Evolutionary conservation across 2,888 invertebrate species (phyloP), one percentile per base, ranked within the genome.

Genomic region (Electrophaes corylata): DNA sequence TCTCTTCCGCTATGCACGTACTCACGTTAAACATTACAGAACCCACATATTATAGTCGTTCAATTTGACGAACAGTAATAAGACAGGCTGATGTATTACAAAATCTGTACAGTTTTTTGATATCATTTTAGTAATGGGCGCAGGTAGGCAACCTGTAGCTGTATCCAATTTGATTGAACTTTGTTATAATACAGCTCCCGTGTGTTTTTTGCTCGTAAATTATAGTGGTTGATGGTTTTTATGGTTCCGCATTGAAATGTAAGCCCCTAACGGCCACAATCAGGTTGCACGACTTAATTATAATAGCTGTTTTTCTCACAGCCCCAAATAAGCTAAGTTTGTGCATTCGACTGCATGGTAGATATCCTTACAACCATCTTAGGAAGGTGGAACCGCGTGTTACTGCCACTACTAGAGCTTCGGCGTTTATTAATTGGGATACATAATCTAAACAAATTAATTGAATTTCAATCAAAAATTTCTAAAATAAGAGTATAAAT

Each of bases 131-230:
- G n/a, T 37, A 16, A 37, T 35, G 37, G 43, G 43, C n/a, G 23
- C 37, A 5, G 37, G 33, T 33, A 23, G 6, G 23, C 6, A 47
- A 49, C 55, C 19, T 37, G 55, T 48, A 56, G 20, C 54, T 43
- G 52, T 49, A 12, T 43, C 51, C 16, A 33, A 47, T 52, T 53
- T 29, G 60, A 43, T 50, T 49, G 19, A 51, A 57, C 53, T 47
- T 39, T 35, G 18, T 37, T 51, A 60, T 62, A 52, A 56, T 10
- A n/a, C n/a, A 33, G 56, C 47, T 50, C 11, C 50, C 18, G 60
- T 19, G 31, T 16, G 16, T 16, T 48, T 62, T 62, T 62, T 65
- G 54, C 45, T 44, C 37, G 39, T 14, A 23, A 51, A 33, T 26
- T 29, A 48, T 31, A 14, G 48, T 29, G 26, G 35, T 35, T 19